Base-by-base conservation (phyloP, 2,113 vertebrate species). In the Megaleporinus macrocephalus region DNA sequence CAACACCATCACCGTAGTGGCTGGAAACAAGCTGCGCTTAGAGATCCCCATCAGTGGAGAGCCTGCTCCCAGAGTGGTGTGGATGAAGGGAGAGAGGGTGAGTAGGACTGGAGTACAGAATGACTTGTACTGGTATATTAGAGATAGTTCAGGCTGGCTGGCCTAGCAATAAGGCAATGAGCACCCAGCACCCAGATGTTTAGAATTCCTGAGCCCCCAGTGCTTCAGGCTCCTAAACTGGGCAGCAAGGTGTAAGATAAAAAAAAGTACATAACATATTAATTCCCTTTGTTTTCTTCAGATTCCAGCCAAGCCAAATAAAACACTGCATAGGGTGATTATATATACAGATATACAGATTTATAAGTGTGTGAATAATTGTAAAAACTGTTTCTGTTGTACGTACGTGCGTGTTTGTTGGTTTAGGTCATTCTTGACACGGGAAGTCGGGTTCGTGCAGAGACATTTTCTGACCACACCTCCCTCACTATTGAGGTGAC, bases 61-160 rank as follows among this genome's bases (percentile, higher is more conserved):
- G 86, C 98, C 98, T 69, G 88, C 94, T 49, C 98, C 98, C 78
- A 96, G 96, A 87, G 94, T 97, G 83, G 88, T 96, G 36, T 99
- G 97, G 98, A 98, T 96, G 89, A 96, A 94, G 89, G 97, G 97
- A 24, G 97, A 99, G 85, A 95, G 98, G 95, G 98, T 99, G 72
- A 91, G 92, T 47, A 53, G 10, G 36, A 33, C n/a, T 26, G 24
- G 61, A 53, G 26, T 10, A 30, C 14, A 63, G 26, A 44, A 53
- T 10, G 57, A 26, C 57, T 24, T 5, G 57, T 26, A 61, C 57
- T 24, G n/a, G 57, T 70, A 5, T 47, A 22, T 0, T 27, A 44
- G 29, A 57, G 14, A 59, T 44, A 11, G 20, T 14, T 44, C 5
- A 9, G 41, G 10, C 5, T 44, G 9, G 41, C 41, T 44, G 41